Evolutionary conservation across 2,888 invertebrate species (phyloP), one percentile per base, ranked within the genome.

Genomic region (Ceriagrion tenellum): DNA sequence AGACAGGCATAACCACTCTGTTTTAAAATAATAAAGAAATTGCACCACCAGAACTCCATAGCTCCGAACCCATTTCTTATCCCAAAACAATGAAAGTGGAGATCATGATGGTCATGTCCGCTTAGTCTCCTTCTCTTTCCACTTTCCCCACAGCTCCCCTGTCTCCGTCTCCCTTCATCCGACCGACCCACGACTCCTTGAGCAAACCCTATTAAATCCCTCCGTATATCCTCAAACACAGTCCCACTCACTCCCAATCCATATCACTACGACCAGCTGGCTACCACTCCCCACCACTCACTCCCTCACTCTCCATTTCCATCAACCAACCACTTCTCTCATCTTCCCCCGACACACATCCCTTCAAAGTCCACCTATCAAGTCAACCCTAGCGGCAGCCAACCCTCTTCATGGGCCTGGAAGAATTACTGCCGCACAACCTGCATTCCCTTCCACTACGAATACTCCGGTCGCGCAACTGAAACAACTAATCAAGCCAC

Each of bases 181-280:
- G 16, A 1, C 35, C 81, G 0, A 0, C 81, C 16, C 0, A 12
- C 35, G 35, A 81, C 81, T 35, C 81, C 81, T 35, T 35, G 26
- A 23, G 81, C 81, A 81, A 81, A 81, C 81, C 81, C 30, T 81
- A 81, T 81, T 35, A 81, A 81, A 81, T 35, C 18, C 81, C 81
- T 35, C 81, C 81, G 81, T 35, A 35, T 81, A 35, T 35, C 13
- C 81, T 35, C 81, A 18, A 35, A 69, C 81, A 35, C 30, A 16
- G 35, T 8, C 35, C 8, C 81, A 1, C 35, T 4, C 81, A 13
- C 69, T 3, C 69, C 10, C 10, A 26, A 26, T n/a, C 69, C 26
- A 10, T 23, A 20, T n/a, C 47, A 47, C 47, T 8, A 47, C 47
- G 47, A 10, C 69, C 69, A 26, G 26, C 69, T n/a, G n/a, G n/a